Percentiles rank a stretch among this genome's conserved stretches.
Evolutionary conservation across 2,888 invertebrate genomes (phyloP).

Genomic region (Barypeithes pellucidus): DNA sequence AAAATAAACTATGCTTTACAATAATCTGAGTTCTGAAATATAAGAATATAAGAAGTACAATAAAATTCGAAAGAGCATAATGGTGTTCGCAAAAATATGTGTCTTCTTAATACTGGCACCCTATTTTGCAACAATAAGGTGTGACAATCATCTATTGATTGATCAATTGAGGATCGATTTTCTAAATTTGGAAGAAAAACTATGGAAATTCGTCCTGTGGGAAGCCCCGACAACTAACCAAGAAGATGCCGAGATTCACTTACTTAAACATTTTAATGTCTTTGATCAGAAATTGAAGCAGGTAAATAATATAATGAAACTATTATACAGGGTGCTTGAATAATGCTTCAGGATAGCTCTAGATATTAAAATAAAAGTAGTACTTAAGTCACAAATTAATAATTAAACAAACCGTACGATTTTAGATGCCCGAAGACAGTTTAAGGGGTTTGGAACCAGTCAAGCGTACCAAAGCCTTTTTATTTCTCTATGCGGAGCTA

Average conservation of each 20-base stretch:
- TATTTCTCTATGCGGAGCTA: slow-evolving; percentile 56
- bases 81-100: background rate
- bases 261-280: slow-evolving; percentile 34
- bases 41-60: too few relatives aligned
- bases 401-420: background rate
- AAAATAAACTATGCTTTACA: background rate
- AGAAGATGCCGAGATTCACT: slow-evolving; percentile 30
- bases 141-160: slow-evolving; percentile 40
- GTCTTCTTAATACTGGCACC: background rate
- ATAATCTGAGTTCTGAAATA: too few relatives aligned
- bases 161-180: slow-evolving; percentile 54
- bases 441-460: slow-evolving; percentile 55
- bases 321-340: too few relatives aligned
- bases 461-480: slow-evolving; percentile 51
- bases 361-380: too few relatives aligned
- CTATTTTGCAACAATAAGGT: background rate
- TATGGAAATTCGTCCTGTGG: slow-evolving; percentile 54
- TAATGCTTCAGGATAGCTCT: too few relatives aligned
- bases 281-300: slow-evolving; percentile 47
- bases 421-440: slow-evolving; percentile 57
- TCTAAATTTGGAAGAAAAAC: slow-evolving; percentile 49
- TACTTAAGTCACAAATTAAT: too few relatives aligned
- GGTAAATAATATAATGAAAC: slow-evolving; percentile 23
- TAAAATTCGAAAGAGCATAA: background rate
- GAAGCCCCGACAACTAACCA: slow-evolving; percentile 16